Conservation (phyloP, 2,888 invertebrate species). For the Spodoptera littoralis region DNA sequence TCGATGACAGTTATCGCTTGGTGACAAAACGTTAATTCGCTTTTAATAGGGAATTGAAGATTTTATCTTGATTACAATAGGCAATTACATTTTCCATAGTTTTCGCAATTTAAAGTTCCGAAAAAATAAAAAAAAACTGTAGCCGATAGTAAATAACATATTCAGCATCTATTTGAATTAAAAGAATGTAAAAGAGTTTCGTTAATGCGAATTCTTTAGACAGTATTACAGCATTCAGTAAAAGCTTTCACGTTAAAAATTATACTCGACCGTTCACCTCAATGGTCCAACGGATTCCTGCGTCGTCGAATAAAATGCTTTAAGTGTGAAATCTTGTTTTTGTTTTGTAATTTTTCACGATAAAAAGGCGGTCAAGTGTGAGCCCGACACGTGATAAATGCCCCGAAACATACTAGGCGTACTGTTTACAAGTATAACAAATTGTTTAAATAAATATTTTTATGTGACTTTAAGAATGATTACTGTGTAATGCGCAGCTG, state of each 20-base stretch:
- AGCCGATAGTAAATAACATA: conserved; percentile 22
- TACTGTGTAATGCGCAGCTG: conserved; percentile 49
- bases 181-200: conserved; percentile 47
- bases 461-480: conserved; percentile 41
- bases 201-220: conserved; percentile 55
- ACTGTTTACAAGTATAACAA: conserved; percentile 45
- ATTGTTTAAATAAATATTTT: conserved; percentile 51
- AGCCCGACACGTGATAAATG: conserved; percentile 48
- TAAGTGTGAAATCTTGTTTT: conserved; percentile 75
- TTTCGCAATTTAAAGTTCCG: conserved; percentile 5
- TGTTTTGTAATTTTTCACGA: conserved; percentile 72
- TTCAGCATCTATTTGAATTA: conserved; percentile 39
- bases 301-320: conserved; percentile 61
- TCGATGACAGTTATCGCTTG: conserved; percentile 78
- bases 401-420: conserved; percentile 48
- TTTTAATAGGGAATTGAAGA: conserved; percentile 40
- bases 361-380: conserved; percentile 61
- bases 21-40: conserved; percentile 62
- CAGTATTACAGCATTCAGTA: conserved; percentile 56
- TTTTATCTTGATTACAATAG: conserved; percentile 28
- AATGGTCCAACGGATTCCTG: conserved; percentile 52
- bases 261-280: conserved; percentile 60
- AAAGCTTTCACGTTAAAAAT: conserved; percentile 60
- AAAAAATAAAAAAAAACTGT: conserved; percentile 11
- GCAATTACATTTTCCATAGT: not conserved